Percentiles rank a stretch among this genome's conserved stretches.
Evolutionary conservation across 2,888 invertebrate genomes (phyloP).

Genomic region (Cantharis rufa): DNA sequence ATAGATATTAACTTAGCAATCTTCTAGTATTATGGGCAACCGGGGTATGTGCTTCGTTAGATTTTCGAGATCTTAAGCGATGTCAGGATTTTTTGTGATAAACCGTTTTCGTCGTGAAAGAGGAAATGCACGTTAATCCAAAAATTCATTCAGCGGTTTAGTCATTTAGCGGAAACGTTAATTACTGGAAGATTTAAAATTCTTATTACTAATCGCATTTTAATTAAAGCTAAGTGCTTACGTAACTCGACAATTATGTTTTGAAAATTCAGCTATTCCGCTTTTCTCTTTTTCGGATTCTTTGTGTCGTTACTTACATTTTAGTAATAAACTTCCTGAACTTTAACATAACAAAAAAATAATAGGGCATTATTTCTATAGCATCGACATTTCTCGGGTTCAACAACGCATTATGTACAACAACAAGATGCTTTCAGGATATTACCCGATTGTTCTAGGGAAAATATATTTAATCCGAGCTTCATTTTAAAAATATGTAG

Average conservation of each 20-base stretch:
- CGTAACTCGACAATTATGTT: not conserved
- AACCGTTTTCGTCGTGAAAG: not conserved
- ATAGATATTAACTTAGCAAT: not conserved
- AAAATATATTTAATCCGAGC: not conserved
- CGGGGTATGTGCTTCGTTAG: not conserved
- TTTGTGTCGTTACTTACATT: not conserved
- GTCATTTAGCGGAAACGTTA: not conserved
- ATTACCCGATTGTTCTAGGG: not conserved
- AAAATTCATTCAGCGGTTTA: not conserved
- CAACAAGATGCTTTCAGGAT: not conserved
- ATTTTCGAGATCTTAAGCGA: not conserved
- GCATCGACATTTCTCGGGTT: not conserved
- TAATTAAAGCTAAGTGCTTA: not conserved
- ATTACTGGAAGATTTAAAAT: not conserved
- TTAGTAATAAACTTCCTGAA: not conserved
- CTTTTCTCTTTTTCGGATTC: not conserved
- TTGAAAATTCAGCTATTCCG: not conserved
- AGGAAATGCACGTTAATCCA: not conserved
- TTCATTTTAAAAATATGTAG: not conserved
- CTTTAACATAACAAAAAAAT: not conserved
- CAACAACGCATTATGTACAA: not conserved
- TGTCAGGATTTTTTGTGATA: not conserved
- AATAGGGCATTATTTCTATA: not conserved
- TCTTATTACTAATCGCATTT: not conserved
- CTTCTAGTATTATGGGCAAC: not conserved